Percentiles rank a stretch among this genome's conserved stretches.
Conservation (phyloP, 2,797 vertebrate species). For the Microcaecilia unicolor region DNA sequence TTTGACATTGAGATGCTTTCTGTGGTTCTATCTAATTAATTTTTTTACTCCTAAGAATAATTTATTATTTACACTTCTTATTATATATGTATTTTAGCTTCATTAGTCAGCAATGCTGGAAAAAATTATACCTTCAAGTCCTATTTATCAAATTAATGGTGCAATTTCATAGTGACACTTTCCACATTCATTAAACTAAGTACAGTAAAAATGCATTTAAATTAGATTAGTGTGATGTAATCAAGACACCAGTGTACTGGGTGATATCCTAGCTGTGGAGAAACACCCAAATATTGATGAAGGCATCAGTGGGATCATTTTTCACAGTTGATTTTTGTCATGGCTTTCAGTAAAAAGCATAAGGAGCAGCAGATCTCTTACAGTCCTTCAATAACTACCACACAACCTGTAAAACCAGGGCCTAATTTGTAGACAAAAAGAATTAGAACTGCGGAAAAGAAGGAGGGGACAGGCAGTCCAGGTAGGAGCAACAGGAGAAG, state of each 20-base stretch:
- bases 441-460: too few species aligned
- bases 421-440: too few species aligned
- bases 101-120: slow-evolving; percentile 73
- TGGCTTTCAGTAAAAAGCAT: slow-evolving; percentile 23
- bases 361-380: slow-evolving; percentile 3
- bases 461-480: too few species aligned
- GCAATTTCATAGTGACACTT: slow-evolving; percentile 76
- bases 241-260: slow-evolving; percentile 51
- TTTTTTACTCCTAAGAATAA: slow-evolving; percentile 75
- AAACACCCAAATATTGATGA: slow-evolving; percentile 41
- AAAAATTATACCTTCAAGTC: slow-evolving; percentile 78
- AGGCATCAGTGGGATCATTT: slow-evolving; percentile 46
- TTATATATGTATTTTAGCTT: slow-evolving; percentile 81
- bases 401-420: too few species aligned
- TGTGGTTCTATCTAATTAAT: slow-evolving; percentile 71
- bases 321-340: slow-evolving; percentile 47
- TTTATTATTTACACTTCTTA: slow-evolving; percentile 79
- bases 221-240: slow-evolving; percentile 77
- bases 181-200: slow-evolving; percentile 75
- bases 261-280: slow-evolving; percentile 50
- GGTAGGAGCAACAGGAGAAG: too few species aligned
- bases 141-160: slow-evolving; percentile 80
- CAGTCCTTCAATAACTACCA: too few species aligned
- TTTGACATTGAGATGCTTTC: slow-evolving; percentile 66
- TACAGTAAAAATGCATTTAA: slow-evolving; percentile 73